Percentiles rank a stretch among this genome's conserved stretches.
phyloP scores from a whole-genome alignment of 23 tunicate genomes.

The Phallusia fumigata region DNA sequence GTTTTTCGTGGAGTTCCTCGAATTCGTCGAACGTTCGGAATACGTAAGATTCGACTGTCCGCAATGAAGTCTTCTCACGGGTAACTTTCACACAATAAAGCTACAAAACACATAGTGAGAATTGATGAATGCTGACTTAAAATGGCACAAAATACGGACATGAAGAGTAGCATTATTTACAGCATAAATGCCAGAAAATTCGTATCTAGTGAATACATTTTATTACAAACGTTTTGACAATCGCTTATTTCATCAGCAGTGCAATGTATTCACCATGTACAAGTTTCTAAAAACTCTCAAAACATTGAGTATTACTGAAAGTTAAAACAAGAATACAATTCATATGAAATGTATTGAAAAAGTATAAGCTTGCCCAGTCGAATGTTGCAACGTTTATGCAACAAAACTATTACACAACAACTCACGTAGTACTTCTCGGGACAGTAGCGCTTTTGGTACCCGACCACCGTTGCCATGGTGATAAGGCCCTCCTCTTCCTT shows the following conservation, averaged over 20 bases:
- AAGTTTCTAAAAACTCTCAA: too few relatives aligned
- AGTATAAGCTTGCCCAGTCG: too few relatives aligned
- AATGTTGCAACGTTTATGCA: too few relatives aligned
- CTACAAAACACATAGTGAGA: slow-evolving; percentile 37
- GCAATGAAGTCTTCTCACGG: slow-evolving; percentile 46
- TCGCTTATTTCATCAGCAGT: too few relatives aligned
- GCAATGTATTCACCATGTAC: too few relatives aligned
- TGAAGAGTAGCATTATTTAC: too few relatives aligned
- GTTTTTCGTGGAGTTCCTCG: slow-evolving; percentile 77
- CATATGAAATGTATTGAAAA: neutral
- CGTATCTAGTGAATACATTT: too few relatives aligned
- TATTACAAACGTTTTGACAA: too few relatives aligned
- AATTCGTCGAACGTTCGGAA: slow-evolving; percentile 88
- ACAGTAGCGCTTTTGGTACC: slow-evolving; percentile 73
- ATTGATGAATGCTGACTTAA: too few relatives aligned
- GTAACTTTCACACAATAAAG: slow-evolving; percentile 67
- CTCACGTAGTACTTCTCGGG: slow-evolving; percentile 93
- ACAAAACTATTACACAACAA: neutral
- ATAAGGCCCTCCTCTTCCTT: slow-evolving; percentile 68
- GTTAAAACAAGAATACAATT: neutral
- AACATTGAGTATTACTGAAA: too few relatives aligned
- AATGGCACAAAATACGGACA: too few relatives aligned
- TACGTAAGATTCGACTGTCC: slow-evolving; percentile 54
- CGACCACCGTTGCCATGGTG: slow-evolving; percentile 53
- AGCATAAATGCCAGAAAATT: too few relatives aligned